Base-by-base conservation (phyloP, 2,797 vertebrate species). In the Emys orbicularis region DNA sequence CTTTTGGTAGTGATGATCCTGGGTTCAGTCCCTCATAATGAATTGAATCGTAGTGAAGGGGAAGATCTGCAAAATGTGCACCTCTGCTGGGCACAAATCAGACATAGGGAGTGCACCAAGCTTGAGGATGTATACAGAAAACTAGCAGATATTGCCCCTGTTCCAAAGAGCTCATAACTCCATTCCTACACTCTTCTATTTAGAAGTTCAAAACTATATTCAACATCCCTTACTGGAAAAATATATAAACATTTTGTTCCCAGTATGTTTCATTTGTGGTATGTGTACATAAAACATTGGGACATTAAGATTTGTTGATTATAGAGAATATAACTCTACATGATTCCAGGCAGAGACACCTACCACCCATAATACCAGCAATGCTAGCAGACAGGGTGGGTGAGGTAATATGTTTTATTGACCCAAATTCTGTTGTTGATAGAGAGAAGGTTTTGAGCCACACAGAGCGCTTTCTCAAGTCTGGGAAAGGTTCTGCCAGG, bases 181-280 rank as follows among this genome's bases (percentile, higher is more conserved):
- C 37, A 0, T 47, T 91, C 49, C 4, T 81, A 16, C 65, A 79
- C 8, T 79, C 0, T 89, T 81, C 27, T 12, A 8, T 4, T 31
- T 2, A 12, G 12, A 85, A 68, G 49, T 90, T 61, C 53, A 85
- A 90, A 57, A 12, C 4, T 65, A 19, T 61, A 34, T 65, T 19
- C 34, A 44, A 0, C 1, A 6, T 34, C 6, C 49, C 79, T 72
- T 25, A 23, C 12, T 76, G 5, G 6, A 54, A 56, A 3, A 15
- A 41, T 50, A 61, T 59, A 53, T 8, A 68, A 13, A 8, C 81
- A 82, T 76, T 2, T 10, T 76, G 27, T 56, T 91, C 5, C 3
- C 54, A 54, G 3, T 13, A n/a, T 0, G 0, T 3, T 37, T 81
- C 37, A 88, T 84, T 76, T 59, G 8, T 31, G 68, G 3, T 52